Conservation (phyloP, 2,888 invertebrate genomes). For the Lysandra bellargus region DNA sequence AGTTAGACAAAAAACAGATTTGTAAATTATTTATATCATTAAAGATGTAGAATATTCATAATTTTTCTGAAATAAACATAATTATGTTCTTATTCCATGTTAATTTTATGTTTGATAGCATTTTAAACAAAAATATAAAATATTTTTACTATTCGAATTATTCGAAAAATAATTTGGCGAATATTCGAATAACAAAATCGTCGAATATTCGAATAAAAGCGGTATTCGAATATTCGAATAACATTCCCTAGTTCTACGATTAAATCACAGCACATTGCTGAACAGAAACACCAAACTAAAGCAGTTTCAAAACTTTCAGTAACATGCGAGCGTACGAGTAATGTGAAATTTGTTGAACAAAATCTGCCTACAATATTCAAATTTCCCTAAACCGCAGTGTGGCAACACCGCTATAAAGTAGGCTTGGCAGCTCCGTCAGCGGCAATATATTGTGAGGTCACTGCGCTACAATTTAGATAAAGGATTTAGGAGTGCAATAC, state of each 20-base stretch:
- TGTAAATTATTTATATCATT: no score
- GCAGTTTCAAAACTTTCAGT: slow-evolving; percentile 15
- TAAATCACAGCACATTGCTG: background rate
- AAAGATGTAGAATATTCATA: no score
- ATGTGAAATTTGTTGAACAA: slow-evolving; percentile 12
- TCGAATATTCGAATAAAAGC: no score
- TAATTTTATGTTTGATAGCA: no score
- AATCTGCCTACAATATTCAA: slow-evolving; percentile 28
- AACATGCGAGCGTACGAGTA: background rate
- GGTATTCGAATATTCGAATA: no score
- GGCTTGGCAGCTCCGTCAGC: slow-evolving; percentile 16
- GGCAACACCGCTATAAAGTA: slow-evolving; percentile 19
- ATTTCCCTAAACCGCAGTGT: background rate
- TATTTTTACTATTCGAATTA: no score
- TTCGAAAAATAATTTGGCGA: no score
- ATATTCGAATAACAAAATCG: no score
- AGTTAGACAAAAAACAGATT: no score
- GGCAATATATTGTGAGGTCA: slow-evolving; percentile 17
- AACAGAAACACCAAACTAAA: background rate
- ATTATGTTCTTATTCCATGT: no score
- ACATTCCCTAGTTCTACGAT: background rate
- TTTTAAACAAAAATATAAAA: no score
- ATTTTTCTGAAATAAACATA: no score
- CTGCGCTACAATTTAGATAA: slow-evolving; percentile 27
- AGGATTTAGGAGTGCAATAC: slow-evolving; percentile 24